phyloP scores from a whole-genome alignment of 2,888 invertebrate genomes.

The Dendrolimus pini region DNA sequence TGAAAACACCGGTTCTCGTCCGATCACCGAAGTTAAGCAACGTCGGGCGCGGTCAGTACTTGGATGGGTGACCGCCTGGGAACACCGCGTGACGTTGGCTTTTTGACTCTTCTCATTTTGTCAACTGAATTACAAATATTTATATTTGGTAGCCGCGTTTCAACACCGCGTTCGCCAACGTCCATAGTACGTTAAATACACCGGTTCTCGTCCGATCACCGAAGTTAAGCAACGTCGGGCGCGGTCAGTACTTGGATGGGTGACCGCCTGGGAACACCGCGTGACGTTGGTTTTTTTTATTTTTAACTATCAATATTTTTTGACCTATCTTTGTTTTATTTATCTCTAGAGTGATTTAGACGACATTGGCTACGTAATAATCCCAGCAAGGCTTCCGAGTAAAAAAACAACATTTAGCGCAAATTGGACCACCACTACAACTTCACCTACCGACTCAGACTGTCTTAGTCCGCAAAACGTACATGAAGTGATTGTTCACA shows the following conservation, averaged over 20 bases:
- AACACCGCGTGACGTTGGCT: conserved; percentile 59
- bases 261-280: conserved; percentile 67
- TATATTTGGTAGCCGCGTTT: too few relatives aligned
- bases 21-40: conserved; percentile 72
- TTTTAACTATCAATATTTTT: neutral
- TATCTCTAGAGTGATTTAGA: conserved; percentile 42
- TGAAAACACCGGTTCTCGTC: conserved; percentile 70
- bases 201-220: conserved; percentile 73
- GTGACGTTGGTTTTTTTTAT: conserved; percentile 52
- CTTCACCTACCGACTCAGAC: conserved; percentile 54
- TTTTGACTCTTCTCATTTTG: conserved; percentile 21
- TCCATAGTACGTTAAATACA: conserved; percentile 65
- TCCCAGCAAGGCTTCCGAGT: conserved; percentile 46
- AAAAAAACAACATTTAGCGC: conserved; percentile 45
- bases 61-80: conserved; percentile 70
- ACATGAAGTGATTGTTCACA: conserved; percentile 46
- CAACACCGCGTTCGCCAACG: conserved; percentile 23
- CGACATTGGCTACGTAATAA: conserved; percentile 55
- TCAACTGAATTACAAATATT: too few relatives aligned
- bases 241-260: conserved; percentile 71
- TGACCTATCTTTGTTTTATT: too few relatives aligned
- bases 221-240: conserved; percentile 71
- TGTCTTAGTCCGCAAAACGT: conserved; percentile 42
- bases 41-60: conserved; percentile 70
- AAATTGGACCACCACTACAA: conserved; percentile 39